Percentiles rank a stretch among this genome's conserved stretches.
These are phyloP conservation scores for Diaphora mendica DNA, from an alignment of 2,888 invertebrate genomes.

Conservation along the genomic window DNA sequence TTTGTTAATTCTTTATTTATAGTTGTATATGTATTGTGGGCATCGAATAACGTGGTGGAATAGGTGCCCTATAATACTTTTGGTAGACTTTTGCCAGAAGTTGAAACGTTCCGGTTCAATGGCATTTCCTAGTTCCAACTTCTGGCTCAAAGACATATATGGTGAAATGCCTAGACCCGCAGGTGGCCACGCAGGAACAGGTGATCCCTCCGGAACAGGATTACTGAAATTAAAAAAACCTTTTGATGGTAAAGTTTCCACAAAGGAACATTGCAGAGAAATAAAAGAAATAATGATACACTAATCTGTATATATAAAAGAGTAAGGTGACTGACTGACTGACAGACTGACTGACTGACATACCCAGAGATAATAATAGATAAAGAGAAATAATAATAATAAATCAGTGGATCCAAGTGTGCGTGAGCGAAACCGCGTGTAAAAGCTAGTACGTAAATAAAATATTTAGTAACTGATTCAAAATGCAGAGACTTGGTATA, in stretches of 20 bases:
- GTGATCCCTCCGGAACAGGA: slow-evolving; percentile 40
- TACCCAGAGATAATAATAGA: no score
- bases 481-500: not conserved
- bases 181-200: slow-evolving; percentile 44
- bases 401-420: no score
- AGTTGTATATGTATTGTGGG: slow-evolving; percentile 6
- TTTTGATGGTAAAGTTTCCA: not conserved
- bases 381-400: no score
- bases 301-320: no score
- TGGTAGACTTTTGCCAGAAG: slow-evolving; percentile 53
- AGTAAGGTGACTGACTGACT: no score
- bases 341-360: no score
- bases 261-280: no score
- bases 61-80: slow-evolving; percentile 32
- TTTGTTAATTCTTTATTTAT: not conserved
- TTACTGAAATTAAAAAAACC: slow-evolving; percentile 35
- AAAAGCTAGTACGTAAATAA: no score
- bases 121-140: slow-evolving; percentile 37
- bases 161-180: slow-evolving; percentile 35
- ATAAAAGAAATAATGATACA: no score
- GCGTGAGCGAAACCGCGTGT: no score
- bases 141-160: slow-evolving; percentile 46
- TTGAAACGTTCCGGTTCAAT: not conserved
- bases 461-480: not conserved
- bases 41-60: slow-evolving; percentile 8